Percentiles rank a stretch among this genome's conserved stretches.
These are phyloP conservation scores for Chaetops frenatus DNA, from an alignment of 2,113 vertebrate genomes.

Conservation along the genomic window DNA sequence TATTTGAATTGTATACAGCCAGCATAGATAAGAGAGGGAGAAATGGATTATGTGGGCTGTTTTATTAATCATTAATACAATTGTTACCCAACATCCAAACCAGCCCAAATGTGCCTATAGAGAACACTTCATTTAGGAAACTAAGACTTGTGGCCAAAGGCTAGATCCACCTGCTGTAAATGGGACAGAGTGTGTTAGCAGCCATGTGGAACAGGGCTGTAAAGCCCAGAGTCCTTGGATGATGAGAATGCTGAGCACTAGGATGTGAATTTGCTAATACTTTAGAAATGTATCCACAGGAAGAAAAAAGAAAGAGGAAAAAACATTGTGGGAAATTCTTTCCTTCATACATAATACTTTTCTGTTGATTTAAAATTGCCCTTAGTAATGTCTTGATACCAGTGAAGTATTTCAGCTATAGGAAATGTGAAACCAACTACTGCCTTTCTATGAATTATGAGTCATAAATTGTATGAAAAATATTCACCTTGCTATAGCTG, in stretches of 20 bases:
- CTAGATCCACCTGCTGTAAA: neutral
- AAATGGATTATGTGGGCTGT: neutral
- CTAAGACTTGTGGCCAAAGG: neutral
- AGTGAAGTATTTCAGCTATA: conserved; percentile 27
- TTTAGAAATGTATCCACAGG: conserved; percentile 46
- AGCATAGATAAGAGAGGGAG: neutral
- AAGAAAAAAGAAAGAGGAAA: neutral
- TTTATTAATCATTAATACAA: neutral
- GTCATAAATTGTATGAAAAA: conserved; percentile 35
- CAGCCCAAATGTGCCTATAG: neutral
- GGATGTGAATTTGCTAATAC: conserved; percentile 2
- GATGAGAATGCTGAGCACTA: neutral
- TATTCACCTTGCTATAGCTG: neutral
- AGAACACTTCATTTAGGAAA: neutral
- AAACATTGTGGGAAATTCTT: conserved; percentile 61
- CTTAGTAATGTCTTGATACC: conserved; percentile 14
- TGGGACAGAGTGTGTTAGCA: neutral
- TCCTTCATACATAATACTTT: conserved; percentile 56
- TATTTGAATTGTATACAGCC: neutral
- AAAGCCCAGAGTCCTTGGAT: neutral
- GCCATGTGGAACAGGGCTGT: neutral
- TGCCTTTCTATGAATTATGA: conserved; percentile 42
- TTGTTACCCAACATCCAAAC: neutral
- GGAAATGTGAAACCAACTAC: conserved; percentile 22
- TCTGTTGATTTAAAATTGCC: conserved; percentile 57